Evolutionary conservation across 2,113 vertebrate species (phyloP).

Genomic region (Vicugna pacos): DNA sequence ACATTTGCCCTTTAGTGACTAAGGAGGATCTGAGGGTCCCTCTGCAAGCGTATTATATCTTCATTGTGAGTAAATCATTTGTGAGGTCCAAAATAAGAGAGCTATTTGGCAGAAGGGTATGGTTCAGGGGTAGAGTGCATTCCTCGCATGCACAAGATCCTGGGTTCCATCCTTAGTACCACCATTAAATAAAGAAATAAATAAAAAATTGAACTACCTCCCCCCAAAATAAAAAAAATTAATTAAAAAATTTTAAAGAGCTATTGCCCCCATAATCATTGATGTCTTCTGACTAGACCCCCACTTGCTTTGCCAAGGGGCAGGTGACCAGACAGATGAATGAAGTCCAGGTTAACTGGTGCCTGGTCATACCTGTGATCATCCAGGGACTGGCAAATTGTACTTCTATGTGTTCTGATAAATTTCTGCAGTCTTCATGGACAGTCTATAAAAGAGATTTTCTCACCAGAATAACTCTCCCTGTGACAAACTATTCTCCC

Average conservation of each 20-base stretch:
- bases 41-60: background rate
- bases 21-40: background rate
- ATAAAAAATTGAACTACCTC: no score
- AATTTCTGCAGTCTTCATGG: constrained; percentile 1
- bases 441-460: background rate
- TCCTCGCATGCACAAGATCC: no score
- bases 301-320: background rate
- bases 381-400: background rate
- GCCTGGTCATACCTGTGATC: background rate
- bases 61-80: background rate
- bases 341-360: background rate
- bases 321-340: background rate
- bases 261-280: background rate
- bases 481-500: background rate
- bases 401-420: background rate
- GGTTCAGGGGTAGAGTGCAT: no score
- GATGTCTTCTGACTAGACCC: background rate
- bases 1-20: background rate
- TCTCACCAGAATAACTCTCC: background rate
- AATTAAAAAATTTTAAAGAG: background rate
- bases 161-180: no score
- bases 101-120: background rate
- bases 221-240: no score
- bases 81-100: background rate
- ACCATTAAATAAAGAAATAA: no score